A percentile compares a stretch with the other conserved stretches of the same genome.
These are phyloP conservation scores for Macropus fuliginosus DNA, from an alignment of 2,797 vertebrate genomes.

Conservation along the genomic window DNA sequence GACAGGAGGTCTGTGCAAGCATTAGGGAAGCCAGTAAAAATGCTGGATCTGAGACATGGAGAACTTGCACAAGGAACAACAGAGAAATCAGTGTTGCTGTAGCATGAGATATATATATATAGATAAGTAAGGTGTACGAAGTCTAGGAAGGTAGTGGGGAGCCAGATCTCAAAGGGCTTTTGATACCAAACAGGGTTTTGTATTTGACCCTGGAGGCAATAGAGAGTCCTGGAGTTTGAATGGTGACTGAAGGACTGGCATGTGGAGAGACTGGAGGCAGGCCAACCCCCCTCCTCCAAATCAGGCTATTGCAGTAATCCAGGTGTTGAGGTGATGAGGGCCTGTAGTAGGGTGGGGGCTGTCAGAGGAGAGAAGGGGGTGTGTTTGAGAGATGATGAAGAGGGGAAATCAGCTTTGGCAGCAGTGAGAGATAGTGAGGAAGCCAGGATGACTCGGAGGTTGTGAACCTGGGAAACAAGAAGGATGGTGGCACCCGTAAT, in stretches of 20 bases:
- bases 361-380: background rate
- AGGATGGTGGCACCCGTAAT: background rate
- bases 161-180: background rate
- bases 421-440: too few relatives aligned
- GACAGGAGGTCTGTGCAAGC: background rate
- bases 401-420: background rate
- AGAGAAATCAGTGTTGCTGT: background rate
- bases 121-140: rapidly evolving
- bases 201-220: background rate
- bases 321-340: background rate
- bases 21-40: background rate
- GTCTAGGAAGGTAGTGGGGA: background rate
- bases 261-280: background rate
- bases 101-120: background rate
- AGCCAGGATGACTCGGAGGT: too few relatives aligned
- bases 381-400: background rate
- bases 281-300: background rate
- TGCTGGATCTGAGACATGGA: background rate
- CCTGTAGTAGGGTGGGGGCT: background rate
- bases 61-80: background rate
- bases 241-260: background rate
- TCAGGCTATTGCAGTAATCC: background rate
- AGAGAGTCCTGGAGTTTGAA: background rate
- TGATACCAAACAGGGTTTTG: background rate
- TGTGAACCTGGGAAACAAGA: too few relatives aligned